Percentiles rank a stretch among this genome's conserved stretches.
Evolutionary conservation across 2,888 invertebrate genomes (phyloP).

Genomic region (Molanna angustata): DNA sequence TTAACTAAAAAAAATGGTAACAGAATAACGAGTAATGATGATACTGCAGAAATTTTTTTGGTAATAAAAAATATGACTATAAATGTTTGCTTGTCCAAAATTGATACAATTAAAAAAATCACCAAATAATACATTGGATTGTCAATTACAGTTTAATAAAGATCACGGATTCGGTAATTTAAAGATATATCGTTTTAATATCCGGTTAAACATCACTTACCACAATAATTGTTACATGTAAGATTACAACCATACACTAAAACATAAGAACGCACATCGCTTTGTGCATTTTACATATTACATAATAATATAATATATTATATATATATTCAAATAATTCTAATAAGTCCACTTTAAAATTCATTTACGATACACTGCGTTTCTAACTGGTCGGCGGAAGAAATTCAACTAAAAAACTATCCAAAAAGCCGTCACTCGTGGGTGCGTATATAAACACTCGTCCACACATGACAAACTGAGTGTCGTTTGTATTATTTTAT

Average conservation of each 20-base stretch:
- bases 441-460: too few relatives aligned
- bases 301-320: too few relatives aligned
- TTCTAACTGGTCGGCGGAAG: constrained; percentile 2
- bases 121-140: too few relatives aligned
- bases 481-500: too few relatives aligned
- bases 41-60: constrained; percentile 4
- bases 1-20: constrained; percentile 14
- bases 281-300: constrained; percentile 14
- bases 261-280: constrained; percentile 4
- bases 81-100: too few relatives aligned
- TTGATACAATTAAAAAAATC: too few relatives aligned
- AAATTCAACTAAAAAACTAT: constrained; percentile 11
- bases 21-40: background rate
- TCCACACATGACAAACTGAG: too few relatives aligned
- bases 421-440: constrained; percentile 11
- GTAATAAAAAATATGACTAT: too few relatives aligned
- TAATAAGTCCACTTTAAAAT: constrained; percentile 20
- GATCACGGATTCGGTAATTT: too few relatives aligned
- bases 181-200: background rate
- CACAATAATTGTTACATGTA: background rate
- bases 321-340: constrained; percentile 14
- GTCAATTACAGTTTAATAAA: too few relatives aligned
- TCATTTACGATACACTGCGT: constrained; percentile 7
- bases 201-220: background rate
- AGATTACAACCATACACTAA: constrained; percentile 2